These are phyloP conservation scores for Hydrocynus forskahlii DNA, from an alignment of 2,797 vertebrate genomes.

Conservation along the genomic window DNA sequence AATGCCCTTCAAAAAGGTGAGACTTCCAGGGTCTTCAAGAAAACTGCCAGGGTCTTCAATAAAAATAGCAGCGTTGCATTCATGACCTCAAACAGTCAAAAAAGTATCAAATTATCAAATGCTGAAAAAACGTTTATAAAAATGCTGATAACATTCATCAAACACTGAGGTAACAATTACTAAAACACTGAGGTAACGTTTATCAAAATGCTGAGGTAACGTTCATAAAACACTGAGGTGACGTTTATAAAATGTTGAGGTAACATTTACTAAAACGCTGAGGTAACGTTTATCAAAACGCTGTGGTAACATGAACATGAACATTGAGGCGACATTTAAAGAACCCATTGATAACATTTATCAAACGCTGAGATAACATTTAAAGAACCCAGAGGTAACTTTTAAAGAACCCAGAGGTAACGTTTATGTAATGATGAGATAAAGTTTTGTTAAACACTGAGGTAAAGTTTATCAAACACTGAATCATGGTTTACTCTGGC, in stretches of 20 bases:
- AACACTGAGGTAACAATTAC: background rate
- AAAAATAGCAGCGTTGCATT: background rate
- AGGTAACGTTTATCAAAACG: no score
- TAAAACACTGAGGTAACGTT: background rate
- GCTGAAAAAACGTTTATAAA: no score
- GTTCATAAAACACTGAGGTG: background rate
- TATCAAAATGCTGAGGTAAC: background rate
- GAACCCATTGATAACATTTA: no score
- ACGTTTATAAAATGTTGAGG: background rate
- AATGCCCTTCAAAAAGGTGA: no score
- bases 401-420: no score
- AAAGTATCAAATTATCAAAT: no score
- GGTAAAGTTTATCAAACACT: background rate
- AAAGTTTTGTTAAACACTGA: background rate
- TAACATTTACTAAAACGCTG: background rate
- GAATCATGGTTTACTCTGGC: constrained; percentile 34
- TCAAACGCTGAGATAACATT: background rate
- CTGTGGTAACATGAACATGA: no score
- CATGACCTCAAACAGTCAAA: no score
- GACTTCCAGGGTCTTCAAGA: no score
- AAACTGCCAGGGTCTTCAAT: background rate
- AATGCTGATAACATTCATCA: background rate
- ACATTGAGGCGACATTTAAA: no score
- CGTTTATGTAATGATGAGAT: background rate
- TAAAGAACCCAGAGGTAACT: background rate